These are phyloP conservation scores for Scarus forsteni DNA, from an alignment of 2,797 vertebrate genomes.

Conservation along the genomic window DNA sequence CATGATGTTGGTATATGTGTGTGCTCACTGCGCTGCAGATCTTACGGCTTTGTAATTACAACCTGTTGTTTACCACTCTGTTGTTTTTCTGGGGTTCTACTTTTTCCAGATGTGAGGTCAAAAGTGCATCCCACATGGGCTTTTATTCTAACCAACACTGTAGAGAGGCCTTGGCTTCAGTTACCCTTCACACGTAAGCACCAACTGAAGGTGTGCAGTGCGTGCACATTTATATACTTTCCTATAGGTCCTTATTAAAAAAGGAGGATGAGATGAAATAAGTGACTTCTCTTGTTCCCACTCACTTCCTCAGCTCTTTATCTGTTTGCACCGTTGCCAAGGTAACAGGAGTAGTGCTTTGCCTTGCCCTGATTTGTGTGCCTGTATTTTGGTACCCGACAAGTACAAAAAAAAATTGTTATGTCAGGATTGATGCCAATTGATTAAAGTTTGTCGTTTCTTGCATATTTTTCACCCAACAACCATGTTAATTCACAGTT, in stretches of 20 bases:
- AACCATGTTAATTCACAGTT: not conserved
- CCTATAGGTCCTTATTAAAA: conserved; percentile 16
- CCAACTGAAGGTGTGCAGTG: not conserved
- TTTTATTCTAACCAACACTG: not conserved
- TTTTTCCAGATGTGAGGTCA: conserved; percentile 11
- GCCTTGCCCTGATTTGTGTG: conserved; percentile 41
- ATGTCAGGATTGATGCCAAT: conserved; percentile 11
- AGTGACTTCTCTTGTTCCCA: conserved; percentile 44
- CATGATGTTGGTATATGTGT: not conserved
- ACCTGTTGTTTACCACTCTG: conserved; percentile 12
- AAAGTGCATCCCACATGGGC: not conserved
- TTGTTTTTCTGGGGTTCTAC: not conserved
- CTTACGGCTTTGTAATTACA: conserved; percentile 19
- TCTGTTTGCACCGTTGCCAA: conserved; percentile 68
- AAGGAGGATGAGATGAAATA: conserved; percentile 23
- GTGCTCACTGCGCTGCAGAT: not conserved
- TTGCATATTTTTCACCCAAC: not conserved
- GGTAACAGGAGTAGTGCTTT: conserved; percentile 60
- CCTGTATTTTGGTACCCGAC: conserved; percentile 40
- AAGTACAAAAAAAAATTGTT: not conserved
- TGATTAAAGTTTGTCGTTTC: not conserved
- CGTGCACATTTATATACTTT: not conserved
- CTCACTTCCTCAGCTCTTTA: conserved; percentile 52
- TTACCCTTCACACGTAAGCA: not conserved
- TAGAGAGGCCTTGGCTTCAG: conserved; percentile 10